phyloP scores from a whole-genome alignment of 2,113 vertebrate genomes.

The Petromus typicus region DNA sequence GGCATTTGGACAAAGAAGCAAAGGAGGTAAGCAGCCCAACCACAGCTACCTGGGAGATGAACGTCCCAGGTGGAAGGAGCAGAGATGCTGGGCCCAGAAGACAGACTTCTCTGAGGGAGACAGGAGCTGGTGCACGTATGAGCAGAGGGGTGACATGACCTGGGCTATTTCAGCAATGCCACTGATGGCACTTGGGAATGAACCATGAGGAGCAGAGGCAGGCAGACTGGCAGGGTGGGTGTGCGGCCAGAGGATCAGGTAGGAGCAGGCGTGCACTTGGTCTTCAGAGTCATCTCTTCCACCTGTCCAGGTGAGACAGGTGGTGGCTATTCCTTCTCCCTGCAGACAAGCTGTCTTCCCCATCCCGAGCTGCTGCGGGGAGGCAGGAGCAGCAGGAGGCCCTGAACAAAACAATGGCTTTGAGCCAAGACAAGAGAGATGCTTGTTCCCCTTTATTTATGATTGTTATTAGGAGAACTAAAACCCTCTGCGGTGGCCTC shows the following conservation, averaged over 20 bases:
- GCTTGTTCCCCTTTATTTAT: conserved; percentile 70
- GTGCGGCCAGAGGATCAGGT: background rate
- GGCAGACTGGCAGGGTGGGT: background rate
- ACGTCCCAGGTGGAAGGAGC: background rate
- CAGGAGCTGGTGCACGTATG: rapidly evolving
- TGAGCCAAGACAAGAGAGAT: conserved; percentile 68
- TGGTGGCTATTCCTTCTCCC: conserved; percentile 31
- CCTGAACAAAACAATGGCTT: conserved; percentile 38
- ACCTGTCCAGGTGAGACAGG: conserved; percentile 61
- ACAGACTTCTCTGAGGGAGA: background rate
- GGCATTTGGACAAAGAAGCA: background rate
- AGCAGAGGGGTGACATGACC: rapidly evolving
- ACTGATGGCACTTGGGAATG: background rate
- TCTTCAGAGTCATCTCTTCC: background rate
- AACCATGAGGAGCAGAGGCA: background rate
- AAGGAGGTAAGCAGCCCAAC: background rate
- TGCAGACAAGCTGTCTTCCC: conserved; percentile 60
- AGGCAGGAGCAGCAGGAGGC: background rate
- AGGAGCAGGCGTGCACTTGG: background rate
- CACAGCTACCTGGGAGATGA: background rate
- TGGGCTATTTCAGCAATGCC: background rate
- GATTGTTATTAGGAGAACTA: conserved; percentile 51
- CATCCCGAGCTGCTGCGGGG: background rate
- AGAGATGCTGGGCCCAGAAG: background rate
- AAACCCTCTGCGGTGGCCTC: conserved; percentile 69